phyloP scores from a whole-genome alignment of 2,113 vertebrate species.

The Oreotrochilus melanogaster region DNA sequence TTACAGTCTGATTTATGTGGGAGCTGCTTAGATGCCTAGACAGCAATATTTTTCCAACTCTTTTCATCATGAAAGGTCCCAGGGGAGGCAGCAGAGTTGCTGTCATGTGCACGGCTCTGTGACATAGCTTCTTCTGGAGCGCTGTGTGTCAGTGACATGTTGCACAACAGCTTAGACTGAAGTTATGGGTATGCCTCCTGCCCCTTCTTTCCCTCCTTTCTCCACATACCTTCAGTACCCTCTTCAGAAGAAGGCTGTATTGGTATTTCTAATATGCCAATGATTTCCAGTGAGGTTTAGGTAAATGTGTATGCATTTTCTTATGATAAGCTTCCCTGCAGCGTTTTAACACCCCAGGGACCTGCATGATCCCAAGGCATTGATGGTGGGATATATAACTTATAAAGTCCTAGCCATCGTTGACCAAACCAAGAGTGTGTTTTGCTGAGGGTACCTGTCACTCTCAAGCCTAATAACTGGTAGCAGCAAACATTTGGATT shows the following conservation, averaged over 20 bases:
- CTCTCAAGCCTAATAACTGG: neutral
- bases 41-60: slow-evolving; percentile 39
- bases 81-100: neutral
- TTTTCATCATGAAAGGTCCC: slow-evolving; percentile 25
- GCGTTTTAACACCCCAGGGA: neutral
- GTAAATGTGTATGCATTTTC: neutral
- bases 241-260: neutral
- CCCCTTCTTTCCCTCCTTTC: neutral
- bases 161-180: neutral
- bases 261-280: neutral
- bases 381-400: neutral
- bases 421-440: neutral
- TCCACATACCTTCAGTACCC: neutral
- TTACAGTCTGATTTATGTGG: slow-evolving; percentile 19
- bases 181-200: neutral
- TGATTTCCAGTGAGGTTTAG: neutral
- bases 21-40: neutral
- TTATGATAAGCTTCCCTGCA: neutral
- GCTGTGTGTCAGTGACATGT: neutral
- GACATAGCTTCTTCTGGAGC: neutral
- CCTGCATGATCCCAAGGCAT: neutral
- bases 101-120: neutral
- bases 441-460: neutral
- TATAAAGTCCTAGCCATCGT: neutral
- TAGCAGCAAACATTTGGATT: neutral